phyloP scores from a whole-genome alignment of 1,140 invertebrate genomes.

The Agraylea sexmaculata region DNA sequence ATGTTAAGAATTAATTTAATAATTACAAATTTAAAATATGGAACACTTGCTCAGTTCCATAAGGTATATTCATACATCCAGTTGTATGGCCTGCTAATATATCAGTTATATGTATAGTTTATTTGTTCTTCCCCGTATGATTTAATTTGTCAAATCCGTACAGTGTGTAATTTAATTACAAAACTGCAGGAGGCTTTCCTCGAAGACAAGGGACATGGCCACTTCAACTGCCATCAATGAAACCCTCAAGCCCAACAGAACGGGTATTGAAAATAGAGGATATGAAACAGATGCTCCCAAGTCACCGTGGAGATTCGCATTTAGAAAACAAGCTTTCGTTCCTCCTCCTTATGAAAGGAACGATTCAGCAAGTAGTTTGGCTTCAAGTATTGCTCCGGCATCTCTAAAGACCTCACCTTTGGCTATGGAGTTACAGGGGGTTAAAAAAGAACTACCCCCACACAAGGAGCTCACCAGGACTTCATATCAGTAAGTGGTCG shows the following conservation, averaged over 20 bases:
- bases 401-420: conserved; percentile 15
- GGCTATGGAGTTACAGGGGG: conserved; percentile 18
- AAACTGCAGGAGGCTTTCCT: conserved; percentile 49
- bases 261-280: conserved; percentile 27
- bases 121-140: no score
- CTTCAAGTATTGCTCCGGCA: conserved; percentile 14
- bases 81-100: no score
- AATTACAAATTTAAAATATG: no score
- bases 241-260: conserved; percentile 25
- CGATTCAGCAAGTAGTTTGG: conserved; percentile 18
- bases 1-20: no score
- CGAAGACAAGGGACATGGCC: conserved; percentile 40
- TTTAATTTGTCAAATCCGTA: no score
- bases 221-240: conserved; percentile 19
- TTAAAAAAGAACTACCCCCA: conserved; percentile 12
- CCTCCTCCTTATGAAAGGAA: conserved; percentile 20
- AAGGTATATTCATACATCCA: no score
- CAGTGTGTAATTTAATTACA: no score
- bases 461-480: conserved; percentile 19
- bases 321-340: conserved; percentile 24
- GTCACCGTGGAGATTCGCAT: conserved; percentile 23
- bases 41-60: no score
- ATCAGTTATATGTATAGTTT: no score
- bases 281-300: conserved; percentile 19
- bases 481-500: conserved; percentile 16